Evolutionary conservation across 2,113 vertebrate species (phyloP), one percentile per base, ranked within the genome.

Genomic region (Pagrus major): DNA sequence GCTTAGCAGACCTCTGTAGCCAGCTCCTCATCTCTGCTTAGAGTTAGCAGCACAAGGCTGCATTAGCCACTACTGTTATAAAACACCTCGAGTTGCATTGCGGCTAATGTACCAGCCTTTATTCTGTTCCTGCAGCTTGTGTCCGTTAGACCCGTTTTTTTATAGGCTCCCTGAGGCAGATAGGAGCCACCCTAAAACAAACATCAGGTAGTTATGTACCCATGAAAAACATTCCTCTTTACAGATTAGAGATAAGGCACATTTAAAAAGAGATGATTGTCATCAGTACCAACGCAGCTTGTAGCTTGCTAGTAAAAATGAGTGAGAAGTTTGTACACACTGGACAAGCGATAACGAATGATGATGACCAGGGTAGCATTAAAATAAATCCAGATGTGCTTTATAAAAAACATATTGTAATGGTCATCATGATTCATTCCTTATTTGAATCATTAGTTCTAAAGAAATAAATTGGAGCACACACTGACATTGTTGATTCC

Each of bases 141-240:
- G 8, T 33, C 18, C 6, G 14, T 73, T n/a, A n/a, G n/a, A n/a
- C n/a, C n/a, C n/a, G n/a, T n/a, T n/a, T 56, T 39, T 20, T 16
- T 23, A n/a, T 20, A 31, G 42, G 3, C n/a, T 25, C 7, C 4
- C 29, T 29, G 15, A 44, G 35, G 42, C 44, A 44, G 14, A 68
- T 33, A 46, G 47, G 25, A 64, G 42, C 16, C n/a, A 49, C 27
- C n/a, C 23, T 37, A 51, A 60, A 56, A 71, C 41, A 71, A 71
- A 65, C 31, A 52, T 51, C 56, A 61, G 33, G 52, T 23, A 55
- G 16, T 46, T 74, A 59, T 84, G 65, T 71, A 27, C 49, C 12
- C 31, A 27, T 1, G 2, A 54, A 67, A 64, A 64, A 49, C 0
- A 23, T 27, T 51, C 54, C 46, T 37, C 39, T 55, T 25, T 56